Conservation (phyloP, 2,888 invertebrate genomes). For the Tiliacea aurago region DNA sequence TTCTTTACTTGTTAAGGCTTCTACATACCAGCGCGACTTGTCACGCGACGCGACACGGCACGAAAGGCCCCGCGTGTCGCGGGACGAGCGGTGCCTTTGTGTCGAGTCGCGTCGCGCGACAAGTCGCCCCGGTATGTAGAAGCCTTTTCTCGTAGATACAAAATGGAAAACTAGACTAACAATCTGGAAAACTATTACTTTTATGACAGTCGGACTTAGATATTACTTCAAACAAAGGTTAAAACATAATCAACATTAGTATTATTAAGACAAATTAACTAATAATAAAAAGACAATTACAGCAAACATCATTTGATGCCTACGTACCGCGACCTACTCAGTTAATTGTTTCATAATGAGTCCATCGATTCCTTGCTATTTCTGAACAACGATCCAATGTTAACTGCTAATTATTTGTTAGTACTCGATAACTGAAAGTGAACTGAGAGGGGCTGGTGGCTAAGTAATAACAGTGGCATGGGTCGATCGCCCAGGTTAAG, state of each 20-base stretch:
- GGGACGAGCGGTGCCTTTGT: too few species aligned
- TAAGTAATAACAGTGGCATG: neutral
- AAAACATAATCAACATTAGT: neutral
- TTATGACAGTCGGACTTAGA: too few species aligned
- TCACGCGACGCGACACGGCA: too few species aligned
- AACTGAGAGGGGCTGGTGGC: neutral
- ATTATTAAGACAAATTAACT: neutral
- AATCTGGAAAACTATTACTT: too few species aligned
- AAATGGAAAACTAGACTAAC: too few species aligned
- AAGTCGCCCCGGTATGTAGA: too few species aligned
- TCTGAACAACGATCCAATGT: conserved; percentile 67
- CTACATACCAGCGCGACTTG: too few species aligned
- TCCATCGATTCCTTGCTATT: conserved; percentile 81
- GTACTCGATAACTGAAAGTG: conserved; percentile 39
- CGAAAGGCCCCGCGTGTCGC: too few species aligned
- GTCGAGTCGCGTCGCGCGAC: too few species aligned
- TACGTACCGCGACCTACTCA: conserved; percentile 73
- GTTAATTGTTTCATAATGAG: conserved; percentile 84
- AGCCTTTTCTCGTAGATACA: too few species aligned
- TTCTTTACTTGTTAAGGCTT: too few species aligned
- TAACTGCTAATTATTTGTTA: conserved; percentile 50
- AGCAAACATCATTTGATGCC: conserved; percentile 58
- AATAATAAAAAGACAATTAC: conserved; percentile 15
- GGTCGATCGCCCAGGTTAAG: neutral
- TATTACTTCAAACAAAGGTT: neutral